Percentiles rank a stretch among this genome's conserved stretches.
Evolutionary conservation across 2,888 invertebrate genomes (phyloP).

Genomic region (Stomorhina lunata): DNA sequence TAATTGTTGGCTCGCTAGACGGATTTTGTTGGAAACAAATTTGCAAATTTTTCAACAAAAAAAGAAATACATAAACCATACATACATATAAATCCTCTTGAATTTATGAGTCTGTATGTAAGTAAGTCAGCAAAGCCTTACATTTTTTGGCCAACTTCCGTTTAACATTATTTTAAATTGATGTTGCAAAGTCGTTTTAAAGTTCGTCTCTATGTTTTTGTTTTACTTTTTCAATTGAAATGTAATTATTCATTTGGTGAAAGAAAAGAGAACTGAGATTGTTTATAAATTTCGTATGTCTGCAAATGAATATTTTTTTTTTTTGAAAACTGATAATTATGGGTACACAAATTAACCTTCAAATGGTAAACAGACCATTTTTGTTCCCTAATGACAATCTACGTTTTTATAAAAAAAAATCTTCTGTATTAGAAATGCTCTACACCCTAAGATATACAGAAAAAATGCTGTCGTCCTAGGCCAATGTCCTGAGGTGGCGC

Average conservation of each 20-base stretch:
- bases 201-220: neutral
- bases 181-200: constrained; percentile 36
- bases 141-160: constrained; percentile 38
- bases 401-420: too few species aligned
- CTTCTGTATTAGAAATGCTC: too few species aligned
- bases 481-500: too few species aligned
- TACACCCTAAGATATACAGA: too few species aligned
- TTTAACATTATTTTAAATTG: constrained; percentile 49
- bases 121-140: neutral
- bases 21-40: neutral
- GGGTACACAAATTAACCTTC: too few species aligned
- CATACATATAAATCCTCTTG: neutral
- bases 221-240: constrained; percentile 15
- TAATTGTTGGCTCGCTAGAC: neutral
- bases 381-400: too few species aligned
- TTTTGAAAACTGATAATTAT: too few species aligned
- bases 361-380: too few species aligned
- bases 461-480: too few species aligned
- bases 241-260: constrained; percentile 32
- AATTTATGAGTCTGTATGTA: neutral
- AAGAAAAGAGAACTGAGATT: neutral
- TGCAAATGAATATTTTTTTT: too few species aligned
- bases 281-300: too few species aligned
- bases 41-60: neutral
- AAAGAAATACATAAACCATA: neutral